Evolutionary conservation across 2,888 invertebrate species (phyloP), one percentile per base, ranked within the genome.

Genomic region (Gibbula magus): DNA sequence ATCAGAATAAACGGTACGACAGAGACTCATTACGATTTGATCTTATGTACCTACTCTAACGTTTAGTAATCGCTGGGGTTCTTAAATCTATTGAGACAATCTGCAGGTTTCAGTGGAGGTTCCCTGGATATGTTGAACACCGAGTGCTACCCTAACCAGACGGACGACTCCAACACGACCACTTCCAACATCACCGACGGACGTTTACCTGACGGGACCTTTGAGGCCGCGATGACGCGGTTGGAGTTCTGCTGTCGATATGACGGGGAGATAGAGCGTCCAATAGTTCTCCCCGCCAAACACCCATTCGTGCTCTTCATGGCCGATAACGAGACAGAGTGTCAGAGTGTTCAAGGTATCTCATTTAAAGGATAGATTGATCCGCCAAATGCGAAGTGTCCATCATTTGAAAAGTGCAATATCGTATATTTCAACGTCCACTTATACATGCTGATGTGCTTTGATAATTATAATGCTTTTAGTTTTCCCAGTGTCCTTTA

Each of bases 161-260:
- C 13, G 45, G 22, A 53, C 13, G 75, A 25, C 29, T 16, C 2
- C 20, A 18, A 16, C 25, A 52, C 16, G n/a, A 75, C 51, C 4
- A 32, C 5, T 10, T 52, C 35, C 18, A 66, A 77, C 61, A n/a
- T 45, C 61, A 77, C 66, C 10, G 78, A 77, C 16, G 88, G 87
- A 10, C 29, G 53, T n/a, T 78, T 86, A 8, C 88, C 88, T 0
- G 88, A 88, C 76, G 88, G 88, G 1, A 78, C 82, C 20, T 87
- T 75, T 56, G 56, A n/a, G 1, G 67, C 22, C 2, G 54, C 75
- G 4, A 80, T 83, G 32, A 88, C 88, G 0, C 83, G 82, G 2
- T 70, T 88, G 13, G 75, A 79, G 29, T 88, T 88, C 77, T 88
- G 88, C 82, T 88, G 88, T 70, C 85, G 88, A 29, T 70, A 75